Evolutionary conservation across 1,140 invertebrate genomes (phyloP).

Genomic region (Whitmania pigra): DNA sequence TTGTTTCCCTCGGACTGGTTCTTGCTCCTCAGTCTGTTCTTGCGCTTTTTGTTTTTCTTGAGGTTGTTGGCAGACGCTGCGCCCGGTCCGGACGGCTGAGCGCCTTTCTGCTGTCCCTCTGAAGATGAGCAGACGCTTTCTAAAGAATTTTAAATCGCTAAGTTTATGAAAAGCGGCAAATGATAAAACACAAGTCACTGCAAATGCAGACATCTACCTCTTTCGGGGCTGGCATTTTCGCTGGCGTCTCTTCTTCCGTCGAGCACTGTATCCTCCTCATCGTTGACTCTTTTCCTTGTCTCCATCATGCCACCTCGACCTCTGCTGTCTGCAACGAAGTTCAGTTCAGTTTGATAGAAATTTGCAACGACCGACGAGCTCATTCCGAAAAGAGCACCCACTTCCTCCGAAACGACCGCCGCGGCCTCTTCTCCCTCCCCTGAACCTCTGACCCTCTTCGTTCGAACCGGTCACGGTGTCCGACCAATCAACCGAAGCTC

Average conservation of each 20-base stretch:
- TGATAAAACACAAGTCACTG: no score
- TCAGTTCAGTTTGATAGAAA: neutral
- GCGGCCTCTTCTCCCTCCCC: neutral
- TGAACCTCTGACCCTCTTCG: neutral
- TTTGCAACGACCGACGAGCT: neutral
- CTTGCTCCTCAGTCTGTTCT: no score
- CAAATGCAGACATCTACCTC: no score
- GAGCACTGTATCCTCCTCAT: neutral
- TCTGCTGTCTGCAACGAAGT: neutral
- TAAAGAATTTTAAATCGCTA: no score
- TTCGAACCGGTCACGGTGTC: neutral
- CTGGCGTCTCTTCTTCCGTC: neutral
- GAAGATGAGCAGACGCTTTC: no score
- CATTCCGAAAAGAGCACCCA: neutral
- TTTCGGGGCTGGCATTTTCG: no score
- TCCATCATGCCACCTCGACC: neutral
- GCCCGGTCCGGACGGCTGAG: no score
- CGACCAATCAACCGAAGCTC: neutral
- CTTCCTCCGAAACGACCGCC: neutral
- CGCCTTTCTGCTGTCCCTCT: no score
- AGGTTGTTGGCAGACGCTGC: no score
- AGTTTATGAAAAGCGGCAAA: no score
- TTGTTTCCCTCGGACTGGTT: no score
- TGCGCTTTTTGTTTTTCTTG: no score
- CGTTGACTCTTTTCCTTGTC: neutral